Evolutionary conservation across 2,113 vertebrate species (phyloP).

Genomic region (Psettodes erumei): DNA sequence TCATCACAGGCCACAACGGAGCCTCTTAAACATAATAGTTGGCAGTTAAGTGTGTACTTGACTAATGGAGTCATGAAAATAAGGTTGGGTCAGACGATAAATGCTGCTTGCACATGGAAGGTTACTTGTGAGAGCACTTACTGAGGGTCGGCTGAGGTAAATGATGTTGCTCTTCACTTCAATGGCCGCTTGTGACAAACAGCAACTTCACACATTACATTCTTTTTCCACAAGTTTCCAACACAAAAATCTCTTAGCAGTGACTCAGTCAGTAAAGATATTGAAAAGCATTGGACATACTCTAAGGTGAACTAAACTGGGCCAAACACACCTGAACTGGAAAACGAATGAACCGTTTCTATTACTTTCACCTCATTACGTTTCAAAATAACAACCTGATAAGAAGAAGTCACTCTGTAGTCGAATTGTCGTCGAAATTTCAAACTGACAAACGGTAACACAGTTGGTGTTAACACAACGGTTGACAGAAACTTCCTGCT

Average conservation of each 20-base stretch:
- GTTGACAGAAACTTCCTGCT: conserved; percentile 14
- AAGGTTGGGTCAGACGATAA: conserved; percentile 43
- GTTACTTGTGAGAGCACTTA: conserved; percentile 37
- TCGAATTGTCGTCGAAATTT: too few relatives aligned
- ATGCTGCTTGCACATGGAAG: conserved; percentile 25
- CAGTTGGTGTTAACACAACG: too few relatives aligned
- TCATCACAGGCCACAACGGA: conserved; percentile 47
- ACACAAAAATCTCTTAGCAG: not conserved
- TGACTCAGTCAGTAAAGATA: not conserved
- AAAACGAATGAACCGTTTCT: not conserved
- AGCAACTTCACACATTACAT: not conserved
- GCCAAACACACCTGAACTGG: not conserved
- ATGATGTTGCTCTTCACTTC: conserved; percentile 32
- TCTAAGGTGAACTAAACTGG: not conserved
- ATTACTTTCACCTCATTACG: too few relatives aligned
- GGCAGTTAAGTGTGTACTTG: conserved; percentile 52
- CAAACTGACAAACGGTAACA: not conserved
- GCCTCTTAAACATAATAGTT: conserved; percentile 70
- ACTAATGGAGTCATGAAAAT: conserved; percentile 50
- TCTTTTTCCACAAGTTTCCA: not conserved
- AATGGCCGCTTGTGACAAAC: conserved; percentile 32
- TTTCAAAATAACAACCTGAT: too few relatives aligned
- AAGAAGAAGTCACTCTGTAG: too few relatives aligned
- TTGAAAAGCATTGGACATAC: not conserved
- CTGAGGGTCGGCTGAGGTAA: conserved; percentile 27